Base-by-base conservation (phyloP, 53 echinoderm and acorn worm genomes). In the Patiria pectinifera region DNA sequence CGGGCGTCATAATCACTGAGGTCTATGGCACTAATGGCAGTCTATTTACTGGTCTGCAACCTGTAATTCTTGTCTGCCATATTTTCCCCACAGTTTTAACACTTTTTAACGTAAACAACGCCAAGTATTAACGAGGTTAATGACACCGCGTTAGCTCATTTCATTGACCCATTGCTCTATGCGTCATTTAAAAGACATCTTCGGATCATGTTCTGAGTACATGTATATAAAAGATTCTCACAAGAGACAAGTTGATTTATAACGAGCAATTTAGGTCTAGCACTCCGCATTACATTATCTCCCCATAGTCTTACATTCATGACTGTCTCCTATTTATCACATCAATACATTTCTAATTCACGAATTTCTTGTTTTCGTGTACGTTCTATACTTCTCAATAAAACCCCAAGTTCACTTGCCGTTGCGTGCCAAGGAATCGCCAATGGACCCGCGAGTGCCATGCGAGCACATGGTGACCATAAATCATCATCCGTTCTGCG, bases 401-500 rank as follows among this genome's bases (percentile, higher is more conserved):
- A 24, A 4, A 3, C 22, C 74, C 24, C 9, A 74, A 23, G 22
- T 74, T 45, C 22, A 79, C 26, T 45, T 79, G 22, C 44, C 47
- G 47, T 76, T 23, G 79, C 81, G 81, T 89, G 63, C 14, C 44
- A 3, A 71, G 61, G 63, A 19, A 16, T 78, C 60, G 14, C 8
- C 4, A 23, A 7, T 53, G 53, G 62, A 15, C 25, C 80, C 25
- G n/a, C 2, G 62, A 23, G 80, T 90, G 69, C 80, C 81, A 48
- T 22, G 19, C 4, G 19, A 86, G 72, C 90, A 90, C 69, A 69
- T 80, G 80, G 82, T 23, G 11, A n/a, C 45, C 46, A 81, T 90
- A 90, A 69, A 90, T 90, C 90, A 90, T 26, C 62, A 7, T 48
- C 3, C 35, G 80, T 80, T 48, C 63, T 63, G n/a, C 14, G 45